phyloP scores from a whole-genome alignment of 2,888 invertebrate species.

The Thereva unica region DNA sequence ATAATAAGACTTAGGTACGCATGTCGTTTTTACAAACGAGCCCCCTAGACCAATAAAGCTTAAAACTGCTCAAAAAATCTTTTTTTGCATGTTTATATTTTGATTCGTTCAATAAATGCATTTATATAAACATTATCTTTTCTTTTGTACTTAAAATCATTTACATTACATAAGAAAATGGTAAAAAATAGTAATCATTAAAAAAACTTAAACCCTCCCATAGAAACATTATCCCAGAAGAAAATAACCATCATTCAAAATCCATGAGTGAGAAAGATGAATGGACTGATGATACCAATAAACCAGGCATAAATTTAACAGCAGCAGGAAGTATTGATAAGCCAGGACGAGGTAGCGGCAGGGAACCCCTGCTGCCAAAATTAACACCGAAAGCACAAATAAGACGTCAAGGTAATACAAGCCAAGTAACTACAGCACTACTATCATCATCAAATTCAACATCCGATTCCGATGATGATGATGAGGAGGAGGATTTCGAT shows the following conservation, averaged over 20 bases:
- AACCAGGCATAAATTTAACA: slow-evolving; percentile 51
- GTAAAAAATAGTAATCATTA: no score
- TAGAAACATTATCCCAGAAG: slow-evolving; percentile 74
- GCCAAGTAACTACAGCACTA: slow-evolving; percentile 61
- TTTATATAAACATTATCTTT: no score
- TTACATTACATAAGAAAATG: no score
- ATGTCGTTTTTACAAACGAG: no score
- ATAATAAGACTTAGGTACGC: no score
- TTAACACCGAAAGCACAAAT: slow-evolving; percentile 64
- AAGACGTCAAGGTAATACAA: slow-evolving; percentile 61
- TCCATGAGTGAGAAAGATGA: slow-evolving; percentile 65
- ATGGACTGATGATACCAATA: slow-evolving; percentile 52
- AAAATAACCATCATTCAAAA: slow-evolving; percentile 63
- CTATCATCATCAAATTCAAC: slow-evolving; percentile 69
- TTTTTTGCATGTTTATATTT: no score
- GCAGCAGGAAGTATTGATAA: slow-evolving; percentile 48
- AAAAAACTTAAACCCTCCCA: slow-evolving; percentile 9
- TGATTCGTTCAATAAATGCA: no score
- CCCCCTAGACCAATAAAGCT: no score
- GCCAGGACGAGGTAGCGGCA: slow-evolving; percentile 47
- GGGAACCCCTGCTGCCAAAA: slow-evolving; percentile 63
- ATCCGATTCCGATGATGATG: slow-evolving; percentile 55
- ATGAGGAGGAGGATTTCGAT: slow-evolving; percentile 57
- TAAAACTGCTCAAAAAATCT: no score
- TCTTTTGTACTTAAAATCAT: no score